Evolutionary conservation across 2,113 vertebrate genomes (phyloP).

Genomic region (Lethenteron reissneri): DNA sequence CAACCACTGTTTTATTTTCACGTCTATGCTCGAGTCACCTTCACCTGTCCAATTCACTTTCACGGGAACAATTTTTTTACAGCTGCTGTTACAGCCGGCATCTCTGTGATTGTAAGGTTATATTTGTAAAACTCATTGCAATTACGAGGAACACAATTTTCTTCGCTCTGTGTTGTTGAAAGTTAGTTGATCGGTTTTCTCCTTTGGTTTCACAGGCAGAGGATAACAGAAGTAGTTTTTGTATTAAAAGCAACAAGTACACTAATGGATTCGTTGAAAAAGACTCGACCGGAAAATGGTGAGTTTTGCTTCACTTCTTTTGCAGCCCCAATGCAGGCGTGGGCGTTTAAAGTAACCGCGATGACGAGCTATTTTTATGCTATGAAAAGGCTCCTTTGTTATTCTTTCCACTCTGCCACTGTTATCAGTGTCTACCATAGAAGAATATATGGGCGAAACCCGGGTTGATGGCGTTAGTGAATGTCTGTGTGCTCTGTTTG

Average conservation of each 20-base stretch:
- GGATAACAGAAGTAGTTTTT: conserved; percentile 98
- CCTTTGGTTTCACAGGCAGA: conserved; percentile 41
- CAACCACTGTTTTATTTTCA: too few species aligned
- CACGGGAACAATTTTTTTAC: too few species aligned
- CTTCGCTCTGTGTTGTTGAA: background rate
- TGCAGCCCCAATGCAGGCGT: background rate
- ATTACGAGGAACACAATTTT: too few species aligned
- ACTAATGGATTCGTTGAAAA: conserved; percentile 97
- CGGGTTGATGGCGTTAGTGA: background rate
- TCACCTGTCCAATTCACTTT: too few species aligned
- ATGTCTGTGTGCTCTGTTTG: background rate
- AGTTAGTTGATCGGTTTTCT: background rate
- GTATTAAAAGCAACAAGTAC: conserved; percentile 97
- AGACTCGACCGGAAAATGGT: conserved; percentile 96
- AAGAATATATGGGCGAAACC: background rate
- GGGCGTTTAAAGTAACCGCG: background rate
- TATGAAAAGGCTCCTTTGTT: background rate
- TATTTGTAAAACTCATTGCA: too few species aligned
- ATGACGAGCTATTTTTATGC: background rate
- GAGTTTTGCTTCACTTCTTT: conserved; percentile 20
- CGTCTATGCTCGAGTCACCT: too few species aligned
- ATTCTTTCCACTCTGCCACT: background rate
- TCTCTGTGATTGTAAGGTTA: too few species aligned
- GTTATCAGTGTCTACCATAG: background rate
- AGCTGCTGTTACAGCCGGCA: too few species aligned